Evolutionary conservation across 53 echinoderm and acorn worm genomes (phyloP).

Genomic region (Echinarachnius parma): DNA sequence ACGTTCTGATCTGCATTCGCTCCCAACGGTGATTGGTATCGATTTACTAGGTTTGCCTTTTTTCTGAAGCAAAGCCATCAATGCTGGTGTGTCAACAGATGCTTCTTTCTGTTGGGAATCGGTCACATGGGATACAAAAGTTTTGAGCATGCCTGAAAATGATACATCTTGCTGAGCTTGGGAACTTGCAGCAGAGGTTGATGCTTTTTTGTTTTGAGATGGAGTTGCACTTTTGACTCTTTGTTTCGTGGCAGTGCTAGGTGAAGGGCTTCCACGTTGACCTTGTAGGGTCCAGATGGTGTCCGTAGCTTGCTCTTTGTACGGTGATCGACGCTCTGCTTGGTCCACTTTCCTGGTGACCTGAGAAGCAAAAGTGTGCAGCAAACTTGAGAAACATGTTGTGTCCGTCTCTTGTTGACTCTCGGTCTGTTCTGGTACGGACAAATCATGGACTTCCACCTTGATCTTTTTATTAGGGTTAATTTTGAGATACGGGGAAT

Average conservation of each 20-base stretch:
- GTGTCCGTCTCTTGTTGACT: slow-evolving; percentile 2
- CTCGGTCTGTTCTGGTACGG: background rate
- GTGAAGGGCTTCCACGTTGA: background rate
- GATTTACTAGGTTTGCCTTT: background rate
- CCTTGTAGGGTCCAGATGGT: background rate
- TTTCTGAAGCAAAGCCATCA: background rate
- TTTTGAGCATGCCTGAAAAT: slow-evolving; percentile 34
- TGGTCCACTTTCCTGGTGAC: slow-evolving; percentile 12
- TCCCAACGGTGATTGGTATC: no score
- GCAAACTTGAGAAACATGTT: slow-evolving; percentile 33
- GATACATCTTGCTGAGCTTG: slow-evolving; percentile 30
- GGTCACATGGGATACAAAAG: slow-evolving; percentile 34
- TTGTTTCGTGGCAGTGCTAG: no score
- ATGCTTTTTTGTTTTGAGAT: no score
- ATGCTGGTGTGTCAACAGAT: background rate
- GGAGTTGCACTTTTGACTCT: no score
- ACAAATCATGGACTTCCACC: background rate
- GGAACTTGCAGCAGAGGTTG: no score
- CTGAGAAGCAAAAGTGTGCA: slow-evolving; percentile 41
- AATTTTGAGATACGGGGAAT: background rate
- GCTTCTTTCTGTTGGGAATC: slow-evolving; percentile 3
- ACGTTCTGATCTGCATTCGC: background rate
- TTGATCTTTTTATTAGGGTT: background rate
- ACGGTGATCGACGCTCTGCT: slow-evolving; percentile 8
- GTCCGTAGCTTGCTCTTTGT: background rate